These are phyloP conservation scores for Nyctereutes procyonoides DNA, from an alignment of 2,113 vertebrate species.

Conservation along the genomic window DNA sequence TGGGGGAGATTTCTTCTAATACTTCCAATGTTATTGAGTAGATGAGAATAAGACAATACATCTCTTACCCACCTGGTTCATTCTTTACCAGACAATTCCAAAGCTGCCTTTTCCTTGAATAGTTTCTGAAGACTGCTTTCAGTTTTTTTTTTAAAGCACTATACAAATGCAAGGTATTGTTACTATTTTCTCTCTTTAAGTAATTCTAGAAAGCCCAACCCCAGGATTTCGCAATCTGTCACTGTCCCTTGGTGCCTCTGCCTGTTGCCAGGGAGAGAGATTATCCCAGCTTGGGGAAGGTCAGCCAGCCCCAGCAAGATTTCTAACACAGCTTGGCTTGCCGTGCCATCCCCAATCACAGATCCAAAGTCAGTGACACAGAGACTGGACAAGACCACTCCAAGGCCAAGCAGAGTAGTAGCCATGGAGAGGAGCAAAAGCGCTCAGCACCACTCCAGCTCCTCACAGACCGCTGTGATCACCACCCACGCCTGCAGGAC, in stretches of 20 bases:
- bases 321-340: constrained; percentile 48
- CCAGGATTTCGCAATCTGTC: constrained; percentile 79
- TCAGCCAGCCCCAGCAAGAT: constrained; percentile 77
- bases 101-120: constrained; percentile 7
- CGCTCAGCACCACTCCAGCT: constrained; percentile 7
- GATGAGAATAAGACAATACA: constrained; percentile 34
- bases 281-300: constrained; percentile 79
- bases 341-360: neutral
- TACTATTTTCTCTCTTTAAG: constrained; percentile 72
- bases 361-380: neutral
- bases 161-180: constrained; percentile 29
- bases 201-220: constrained; percentile 80
- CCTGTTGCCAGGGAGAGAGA: constrained; percentile 83
- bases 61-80: constrained; percentile 53
- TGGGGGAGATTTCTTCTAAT: neutral
- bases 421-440: constrained; percentile 30
- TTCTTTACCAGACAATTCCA: constrained; percentile 13
- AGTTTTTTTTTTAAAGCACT: constrained; percentile 35
- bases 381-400: constrained; percentile 49
- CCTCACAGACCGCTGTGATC: constrained; percentile 42
- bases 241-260: constrained; percentile 72
- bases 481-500: constrained; percentile 36
- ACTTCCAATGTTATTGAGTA: neutral
- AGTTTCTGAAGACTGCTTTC: constrained; percentile 22
- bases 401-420: constrained; percentile 48